Evolutionary conservation across 2,888 invertebrate species (phyloP).

Genomic region (Polyommatus iphigenia): DNA sequence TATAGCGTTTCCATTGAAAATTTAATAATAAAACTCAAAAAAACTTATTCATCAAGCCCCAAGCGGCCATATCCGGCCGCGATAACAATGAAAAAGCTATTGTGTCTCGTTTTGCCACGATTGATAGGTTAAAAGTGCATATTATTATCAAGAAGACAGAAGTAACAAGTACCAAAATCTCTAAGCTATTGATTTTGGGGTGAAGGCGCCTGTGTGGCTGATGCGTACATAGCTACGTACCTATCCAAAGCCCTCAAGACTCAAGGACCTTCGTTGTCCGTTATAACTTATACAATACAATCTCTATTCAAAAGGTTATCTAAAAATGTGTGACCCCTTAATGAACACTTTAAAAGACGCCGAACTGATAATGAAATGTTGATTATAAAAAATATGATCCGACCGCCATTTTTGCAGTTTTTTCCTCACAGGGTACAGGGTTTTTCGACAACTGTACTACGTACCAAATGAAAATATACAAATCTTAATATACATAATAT

Average conservation of each 20-base stretch:
- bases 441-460: not conserved
- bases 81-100: no score
- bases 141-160: not conserved
- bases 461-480: not conserved
- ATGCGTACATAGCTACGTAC: conserved; percentile 1
- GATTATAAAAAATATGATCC: not conserved
- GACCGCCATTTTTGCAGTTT: not conserved
- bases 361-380: not conserved
- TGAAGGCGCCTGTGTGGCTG: conserved; percentile 2
- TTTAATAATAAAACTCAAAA: no score
- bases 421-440: no score
- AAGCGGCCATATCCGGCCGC: no score
- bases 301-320: conserved; percentile 5
- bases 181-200: conserved; percentile 3
- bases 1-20: not conserved
- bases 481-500: no score
- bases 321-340: not conserved
- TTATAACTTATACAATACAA: not conserved
- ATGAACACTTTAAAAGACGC: not conserved
- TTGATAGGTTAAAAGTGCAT: no score
- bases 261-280: conserved; percentile 1
- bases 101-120: no score
- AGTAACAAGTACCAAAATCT: not conserved
- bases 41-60: no score
- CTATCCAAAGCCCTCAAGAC: not conserved